phyloP scores from a whole-genome alignment of 2,888 invertebrate genomes.

The Stictocephala bisonia region DNA sequence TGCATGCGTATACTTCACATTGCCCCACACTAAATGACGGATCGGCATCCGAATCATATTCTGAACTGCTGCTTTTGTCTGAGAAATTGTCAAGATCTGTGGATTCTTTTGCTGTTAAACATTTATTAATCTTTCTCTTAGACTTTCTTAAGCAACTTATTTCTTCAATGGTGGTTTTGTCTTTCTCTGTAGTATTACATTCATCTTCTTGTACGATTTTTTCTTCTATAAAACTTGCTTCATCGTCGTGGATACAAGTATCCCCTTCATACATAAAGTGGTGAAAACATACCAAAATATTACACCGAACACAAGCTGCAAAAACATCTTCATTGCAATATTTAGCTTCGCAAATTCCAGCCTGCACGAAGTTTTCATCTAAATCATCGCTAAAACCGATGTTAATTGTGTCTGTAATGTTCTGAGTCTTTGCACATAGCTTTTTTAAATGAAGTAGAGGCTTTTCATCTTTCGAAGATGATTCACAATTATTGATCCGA shows the following conservation, averaged over 20 bases:
- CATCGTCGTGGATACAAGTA: background rate
- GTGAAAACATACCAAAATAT: background rate
- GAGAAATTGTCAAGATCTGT: background rate
- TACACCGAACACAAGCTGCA: background rate
- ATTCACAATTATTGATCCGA: background rate
- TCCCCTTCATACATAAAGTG: constrained; percentile 1
- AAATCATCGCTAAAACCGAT: background rate
- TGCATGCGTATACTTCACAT: background rate
- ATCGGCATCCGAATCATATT: constrained; percentile 11
- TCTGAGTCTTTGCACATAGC: background rate
- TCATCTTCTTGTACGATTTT: no score
- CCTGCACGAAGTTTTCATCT: background rate
- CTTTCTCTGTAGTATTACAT: no score
- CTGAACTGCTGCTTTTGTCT: background rate
- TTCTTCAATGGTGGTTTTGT: no score
- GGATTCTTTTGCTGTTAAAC: background rate
- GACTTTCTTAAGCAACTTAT: no score
- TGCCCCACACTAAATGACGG: background rate
- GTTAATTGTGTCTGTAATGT: background rate
- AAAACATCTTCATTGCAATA: background rate
- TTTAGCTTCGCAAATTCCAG: background rate
- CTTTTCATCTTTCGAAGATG: background rate
- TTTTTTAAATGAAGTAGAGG: background rate
- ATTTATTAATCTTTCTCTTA: no score
- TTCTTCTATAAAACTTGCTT: background rate